Conservation (phyloP, 2,888 invertebrate species). For the Magallana nippona region DNA sequence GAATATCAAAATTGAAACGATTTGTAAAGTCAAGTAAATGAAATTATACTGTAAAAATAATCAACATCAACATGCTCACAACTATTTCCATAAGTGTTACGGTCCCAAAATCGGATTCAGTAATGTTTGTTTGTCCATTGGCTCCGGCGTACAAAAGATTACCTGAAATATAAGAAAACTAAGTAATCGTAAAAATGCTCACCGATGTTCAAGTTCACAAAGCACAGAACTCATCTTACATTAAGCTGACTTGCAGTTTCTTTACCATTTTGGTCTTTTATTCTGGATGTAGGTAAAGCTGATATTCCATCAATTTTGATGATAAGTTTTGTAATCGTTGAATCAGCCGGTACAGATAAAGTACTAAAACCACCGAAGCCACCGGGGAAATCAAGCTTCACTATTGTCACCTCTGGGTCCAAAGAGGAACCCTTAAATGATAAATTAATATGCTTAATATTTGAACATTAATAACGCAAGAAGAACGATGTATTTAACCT, state of each 20-base stretch:
- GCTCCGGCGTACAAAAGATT: neutral
- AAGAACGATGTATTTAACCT: too few species aligned
- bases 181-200: neutral
- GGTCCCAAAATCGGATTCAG: neutral
- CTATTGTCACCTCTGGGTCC: neutral
- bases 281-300: neutral
- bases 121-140: conserved; percentile 6
- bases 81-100: neutral
- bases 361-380: neutral
- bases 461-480: too few species aligned
- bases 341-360: neutral
- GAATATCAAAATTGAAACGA: neutral
- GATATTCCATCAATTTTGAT: neutral
- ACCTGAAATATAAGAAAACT: neutral
- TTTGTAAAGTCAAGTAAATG: too few species aligned
- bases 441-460: too few species aligned
- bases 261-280: conserved; percentile 16
- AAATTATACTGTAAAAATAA: too few species aligned
- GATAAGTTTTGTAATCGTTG: neutral
- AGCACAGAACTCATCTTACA: neutral
- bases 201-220: too few species aligned
- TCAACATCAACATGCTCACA: neutral
- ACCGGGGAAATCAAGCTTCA: neutral
- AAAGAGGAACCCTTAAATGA: neutral
- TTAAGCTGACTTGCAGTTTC: neutral